Evolutionary conservation across 2,888 invertebrate species (phyloP).

Genomic region (Apamea anceps): DNA sequence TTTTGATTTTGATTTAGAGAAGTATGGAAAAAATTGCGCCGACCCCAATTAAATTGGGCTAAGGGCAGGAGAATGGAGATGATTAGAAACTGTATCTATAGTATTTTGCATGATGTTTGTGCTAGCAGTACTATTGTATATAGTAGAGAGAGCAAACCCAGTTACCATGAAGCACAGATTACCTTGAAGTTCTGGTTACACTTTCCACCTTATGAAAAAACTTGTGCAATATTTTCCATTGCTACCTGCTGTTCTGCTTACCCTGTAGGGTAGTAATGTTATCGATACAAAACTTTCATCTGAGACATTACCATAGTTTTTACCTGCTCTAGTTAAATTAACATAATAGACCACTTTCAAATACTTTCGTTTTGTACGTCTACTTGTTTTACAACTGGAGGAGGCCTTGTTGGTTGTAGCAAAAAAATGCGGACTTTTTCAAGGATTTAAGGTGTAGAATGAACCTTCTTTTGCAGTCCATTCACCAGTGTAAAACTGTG

Average conservation of each 20-base stretch:
- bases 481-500: slow-evolving; percentile 23
- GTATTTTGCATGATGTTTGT: not conserved
- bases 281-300: slow-evolving; percentile 29
- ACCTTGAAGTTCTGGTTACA: not conserved
- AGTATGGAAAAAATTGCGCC: too few relatives aligned
- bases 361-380: slow-evolving; percentile 44
- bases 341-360: slow-evolving; percentile 41
- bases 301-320: slow-evolving; percentile 25
- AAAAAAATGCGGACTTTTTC: slow-evolving; percentile 27
- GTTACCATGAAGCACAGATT: not conserved
- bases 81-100: not conserved
- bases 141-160: not conserved
- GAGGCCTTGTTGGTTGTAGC: slow-evolving; percentile 25
- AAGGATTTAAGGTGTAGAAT: slow-evolving; percentile 36
- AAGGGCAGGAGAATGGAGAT: too few relatives aligned
- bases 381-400: not conserved
- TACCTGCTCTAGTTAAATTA: slow-evolving; percentile 27
- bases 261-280: slow-evolving; percentile 8
- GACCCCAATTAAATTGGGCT: too few relatives aligned
- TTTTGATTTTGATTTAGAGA: too few relatives aligned
- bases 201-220: slow-evolving; percentile 12
- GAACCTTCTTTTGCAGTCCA: slow-evolving; percentile 35
- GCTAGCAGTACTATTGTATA: too few relatives aligned
- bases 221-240: not conserved
- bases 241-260: not conserved